Base-by-base conservation (phyloP, 2,113 vertebrate genomes). In the Hemibagrus wyckioides region DNA sequence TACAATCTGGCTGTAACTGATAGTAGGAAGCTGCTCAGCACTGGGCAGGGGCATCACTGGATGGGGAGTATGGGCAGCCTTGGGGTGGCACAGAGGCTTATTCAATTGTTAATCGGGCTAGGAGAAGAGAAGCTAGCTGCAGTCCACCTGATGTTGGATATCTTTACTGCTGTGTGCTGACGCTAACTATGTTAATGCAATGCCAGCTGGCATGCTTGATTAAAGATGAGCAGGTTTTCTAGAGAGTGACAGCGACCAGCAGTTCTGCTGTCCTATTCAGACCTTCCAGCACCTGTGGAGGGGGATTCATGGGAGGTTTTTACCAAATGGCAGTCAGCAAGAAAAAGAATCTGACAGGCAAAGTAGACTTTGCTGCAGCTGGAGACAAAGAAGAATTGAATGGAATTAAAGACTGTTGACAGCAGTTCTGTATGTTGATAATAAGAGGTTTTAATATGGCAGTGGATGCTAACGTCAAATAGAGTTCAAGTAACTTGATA, bases 1-100 rank as follows among this genome's bases (percentile, higher is more conserved):
- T 90, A 91, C 89, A 91, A 92, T 94, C 94, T 95, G 95, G 92
- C 94, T 93, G 91, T 91, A 92, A 92, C 93, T 90, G 94, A 95
- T 95, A 95, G 94, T 93, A 30, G 92, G 92, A 93, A 93, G 91
- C 93, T 93, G 91, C 92, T 94, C 90, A 57, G 90, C 91, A 23
- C 93, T 93, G 93, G 92, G 91, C 93, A 92, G 93, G 91, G 91
- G 89, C 90, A 93, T 93, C 91, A 91, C n/a, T 92, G 92, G 91
- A 91, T 90, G 77, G 85, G 90, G 65, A 87, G 92, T 93, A 90
- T 91, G 90, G 92, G 89, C 90, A 90, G 91, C 89, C 91, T 90
- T 92, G 93, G 94, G 93, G 91, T 93, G 84, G 91, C 92, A 89
- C 30, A 86, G 39, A 75, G 54, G 90, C 92, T 90, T 91, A 93